phyloP scores from a whole-genome alignment of 2,797 vertebrate species.

The Stomatorhinus walkeri region DNA sequence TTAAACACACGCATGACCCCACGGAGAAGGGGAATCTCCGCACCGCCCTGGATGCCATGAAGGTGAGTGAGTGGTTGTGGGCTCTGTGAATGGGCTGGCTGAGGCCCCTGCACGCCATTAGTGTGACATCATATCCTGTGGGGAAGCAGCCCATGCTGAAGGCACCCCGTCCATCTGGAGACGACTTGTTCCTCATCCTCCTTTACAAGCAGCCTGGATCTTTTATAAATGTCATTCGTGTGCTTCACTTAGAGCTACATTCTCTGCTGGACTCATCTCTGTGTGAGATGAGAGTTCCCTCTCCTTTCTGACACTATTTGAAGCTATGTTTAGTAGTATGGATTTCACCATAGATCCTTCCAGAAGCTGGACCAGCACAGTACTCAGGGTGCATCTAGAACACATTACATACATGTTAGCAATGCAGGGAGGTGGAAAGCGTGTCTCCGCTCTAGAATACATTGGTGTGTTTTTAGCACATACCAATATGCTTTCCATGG shows the following conservation, averaged over 20 bases:
- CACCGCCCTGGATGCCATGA: constrained; percentile 88
- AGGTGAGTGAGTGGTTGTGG: constrained; percentile 57
- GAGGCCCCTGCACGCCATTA: not conserved
- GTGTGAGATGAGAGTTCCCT: not conserved
- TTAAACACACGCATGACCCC: constrained; percentile 83
- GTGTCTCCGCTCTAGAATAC: not conserved
- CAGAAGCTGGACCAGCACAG: not conserved
- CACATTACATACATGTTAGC: not conserved
- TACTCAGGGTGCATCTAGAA: not conserved
- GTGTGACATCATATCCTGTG: not conserved
- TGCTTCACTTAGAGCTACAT: not conserved
- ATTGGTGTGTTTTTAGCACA: not conserved
- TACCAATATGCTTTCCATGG: not conserved
- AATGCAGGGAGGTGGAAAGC: not conserved
- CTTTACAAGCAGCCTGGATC: not conserved
- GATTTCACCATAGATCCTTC: not conserved
- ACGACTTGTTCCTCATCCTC: not conserved
- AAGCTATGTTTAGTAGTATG: not conserved
- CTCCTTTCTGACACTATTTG: not conserved
- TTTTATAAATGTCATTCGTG: not conserved
- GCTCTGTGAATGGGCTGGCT: not conserved
- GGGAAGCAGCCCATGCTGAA: not conserved
- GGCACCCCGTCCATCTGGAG: not conserved
- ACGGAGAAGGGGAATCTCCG: constrained; percentile 79
- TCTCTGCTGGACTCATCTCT: not conserved